phyloP scores from a whole-genome alignment of 2,888 invertebrate species.

The Fabriciana adippe region DNA sequence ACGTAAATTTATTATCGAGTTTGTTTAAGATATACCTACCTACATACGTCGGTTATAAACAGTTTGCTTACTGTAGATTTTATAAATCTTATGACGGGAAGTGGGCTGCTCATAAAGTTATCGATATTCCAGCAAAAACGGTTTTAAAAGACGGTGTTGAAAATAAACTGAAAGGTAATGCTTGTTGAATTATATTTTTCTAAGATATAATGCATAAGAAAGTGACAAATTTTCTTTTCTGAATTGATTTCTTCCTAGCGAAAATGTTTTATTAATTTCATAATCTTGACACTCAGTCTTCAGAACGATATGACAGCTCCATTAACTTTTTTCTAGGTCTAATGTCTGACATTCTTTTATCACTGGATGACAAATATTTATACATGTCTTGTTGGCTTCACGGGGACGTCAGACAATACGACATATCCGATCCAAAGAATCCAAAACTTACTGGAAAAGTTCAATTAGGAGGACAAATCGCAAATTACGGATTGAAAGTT shows the following conservation, averaged over 20 bases:
- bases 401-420: slow-evolving; percentile 97
- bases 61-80: slow-evolving; percentile 76
- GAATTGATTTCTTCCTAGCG: neutral
- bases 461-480: slow-evolving; percentile 91
- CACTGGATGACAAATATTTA: slow-evolving; percentile 95
- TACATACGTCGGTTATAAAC: neutral
- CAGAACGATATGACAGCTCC: slow-evolving; percentile 17
- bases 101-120: slow-evolving; percentile 94
- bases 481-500: slow-evolving; percentile 88
- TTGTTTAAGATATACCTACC: neutral
- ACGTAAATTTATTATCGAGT: slow-evolving; percentile 19
- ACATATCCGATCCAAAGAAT: slow-evolving; percentile 90
- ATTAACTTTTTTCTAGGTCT: slow-evolving; percentile 82
- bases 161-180: slow-evolving; percentile 87
- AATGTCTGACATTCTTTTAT: slow-evolving; percentile 96
- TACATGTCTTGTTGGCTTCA: slow-evolving; percentile 97
- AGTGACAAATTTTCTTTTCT: slow-evolving; percentile 5
- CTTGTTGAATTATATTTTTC: slow-evolving; percentile 13
- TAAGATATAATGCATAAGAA: neutral
- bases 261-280: slow-evolving; percentile 7
- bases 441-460: slow-evolving; percentile 92
- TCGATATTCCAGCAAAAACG: slow-evolving; percentile 90
- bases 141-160: slow-evolving; percentile 87
- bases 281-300: slow-evolving; percentile 7
- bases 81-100: slow-evolving; percentile 83